These are phyloP conservation scores for Paracentrotus lividus DNA, from an alignment of 53 echinoderm and acorn worm genomes.

Conservation along the genomic window DNA sequence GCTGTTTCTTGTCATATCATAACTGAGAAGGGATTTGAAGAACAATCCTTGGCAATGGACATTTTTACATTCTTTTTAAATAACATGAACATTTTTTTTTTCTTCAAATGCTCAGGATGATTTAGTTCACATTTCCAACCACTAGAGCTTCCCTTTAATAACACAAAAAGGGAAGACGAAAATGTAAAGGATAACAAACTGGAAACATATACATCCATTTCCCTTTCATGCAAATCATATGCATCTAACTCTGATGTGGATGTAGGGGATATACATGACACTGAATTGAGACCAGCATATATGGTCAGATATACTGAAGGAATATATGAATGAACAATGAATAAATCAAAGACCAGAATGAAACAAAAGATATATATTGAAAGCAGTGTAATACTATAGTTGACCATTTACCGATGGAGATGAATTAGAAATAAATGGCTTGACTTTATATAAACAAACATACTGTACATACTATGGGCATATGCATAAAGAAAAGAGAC, in stretches of 20 bases:
- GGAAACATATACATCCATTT: neutral
- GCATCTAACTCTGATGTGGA: slow-evolving; percentile 23
- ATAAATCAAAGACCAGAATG: neutral
- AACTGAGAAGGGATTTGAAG: too few relatives aligned
- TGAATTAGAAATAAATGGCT: neutral
- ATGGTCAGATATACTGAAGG: neutral
- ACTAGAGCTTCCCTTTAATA: too few relatives aligned
- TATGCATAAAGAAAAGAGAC: neutral
- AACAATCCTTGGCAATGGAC: too few relatives aligned
- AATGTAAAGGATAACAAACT: neutral
- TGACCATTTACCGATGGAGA: neutral
- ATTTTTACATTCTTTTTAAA: too few relatives aligned
- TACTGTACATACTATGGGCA: neutral
- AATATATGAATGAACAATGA: neutral
- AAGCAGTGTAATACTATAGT: neutral
- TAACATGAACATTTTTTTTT: too few relatives aligned
- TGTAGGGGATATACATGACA: neutral
- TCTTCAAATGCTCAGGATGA: too few relatives aligned
- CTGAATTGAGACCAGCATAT: neutral
- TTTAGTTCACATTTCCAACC: too few relatives aligned
- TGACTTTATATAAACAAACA: neutral
- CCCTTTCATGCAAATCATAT: neutral
- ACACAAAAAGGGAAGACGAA: neutral
- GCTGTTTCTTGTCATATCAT: too few relatives aligned
- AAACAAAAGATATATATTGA: neutral